Percentiles rank a stretch among this genome's conserved stretches.
phyloP scores from a whole-genome alignment of 2,888 invertebrate genomes.

The Drosophila nigricruria region DNA sequence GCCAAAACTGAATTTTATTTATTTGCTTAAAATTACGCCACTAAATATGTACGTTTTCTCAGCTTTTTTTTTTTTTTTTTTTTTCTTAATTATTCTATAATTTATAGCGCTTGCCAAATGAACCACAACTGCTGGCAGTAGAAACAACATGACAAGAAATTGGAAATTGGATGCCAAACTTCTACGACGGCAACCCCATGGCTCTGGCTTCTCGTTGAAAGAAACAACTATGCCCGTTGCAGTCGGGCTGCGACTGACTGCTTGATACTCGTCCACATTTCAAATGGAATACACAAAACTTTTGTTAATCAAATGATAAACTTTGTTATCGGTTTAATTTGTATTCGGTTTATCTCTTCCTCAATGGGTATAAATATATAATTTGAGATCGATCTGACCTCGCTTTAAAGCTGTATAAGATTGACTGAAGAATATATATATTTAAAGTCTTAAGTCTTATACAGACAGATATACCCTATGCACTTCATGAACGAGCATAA shows the following conservation, averaged over 20 bases:
- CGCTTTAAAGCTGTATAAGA: neutral
- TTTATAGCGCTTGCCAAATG: slow-evolving; percentile 68
- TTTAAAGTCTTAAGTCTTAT: neutral
- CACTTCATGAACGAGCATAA: neutral
- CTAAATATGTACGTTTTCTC: slow-evolving; percentile 37
- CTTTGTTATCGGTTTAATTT: too few relatives aligned
- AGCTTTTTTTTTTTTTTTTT: slow-evolving; percentile 12
- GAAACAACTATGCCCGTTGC: neutral
- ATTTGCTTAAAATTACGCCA: slow-evolving; percentile 40
- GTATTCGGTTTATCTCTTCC: too few relatives aligned
- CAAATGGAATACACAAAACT: too few relatives aligned
- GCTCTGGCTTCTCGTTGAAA: slow-evolving; percentile 44
- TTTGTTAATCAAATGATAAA: too few relatives aligned
- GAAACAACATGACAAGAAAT: slow-evolving; percentile 40
- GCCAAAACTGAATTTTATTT: slow-evolving; percentile 27
- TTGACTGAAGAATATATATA: neutral
- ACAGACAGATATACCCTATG: neutral
- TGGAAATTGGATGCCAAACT: slow-evolving; percentile 29
- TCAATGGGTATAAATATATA: neutral
- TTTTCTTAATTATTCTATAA: slow-evolving; percentile 55
- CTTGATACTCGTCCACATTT: neutral
- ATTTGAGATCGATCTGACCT: neutral
- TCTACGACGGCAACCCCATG: neutral
- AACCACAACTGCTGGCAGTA: slow-evolving; percentile 43
- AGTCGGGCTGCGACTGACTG: neutral